These are phyloP conservation scores for Uloborus plumipes DNA, from an alignment of 2,888 invertebrate genomes.

Conservation along the genomic window DNA sequence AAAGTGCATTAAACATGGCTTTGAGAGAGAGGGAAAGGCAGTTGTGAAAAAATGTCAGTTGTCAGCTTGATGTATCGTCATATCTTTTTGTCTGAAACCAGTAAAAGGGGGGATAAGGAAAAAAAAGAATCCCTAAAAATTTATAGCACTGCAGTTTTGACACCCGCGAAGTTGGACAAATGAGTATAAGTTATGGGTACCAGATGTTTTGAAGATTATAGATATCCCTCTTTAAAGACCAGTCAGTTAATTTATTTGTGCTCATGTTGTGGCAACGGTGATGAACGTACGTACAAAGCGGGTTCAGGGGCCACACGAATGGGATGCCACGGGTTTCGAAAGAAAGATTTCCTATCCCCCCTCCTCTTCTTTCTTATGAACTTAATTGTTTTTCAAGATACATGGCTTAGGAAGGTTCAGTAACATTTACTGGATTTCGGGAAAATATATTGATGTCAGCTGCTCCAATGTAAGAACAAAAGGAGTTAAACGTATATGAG, in stretches of 20 bases:
- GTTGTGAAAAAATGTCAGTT: slow-evolving; percentile 6
- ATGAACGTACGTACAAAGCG: slow-evolving; percentile 18
- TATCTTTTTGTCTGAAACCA: background rate
- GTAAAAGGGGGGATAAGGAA: background rate
- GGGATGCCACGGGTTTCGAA: too few relatives aligned
- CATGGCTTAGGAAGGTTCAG: too few relatives aligned
- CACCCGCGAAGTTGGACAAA: slow-evolving; percentile 55
- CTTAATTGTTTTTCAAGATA: too few relatives aligned
- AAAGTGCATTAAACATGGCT: slow-evolving; percentile 9
- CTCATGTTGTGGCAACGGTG: slow-evolving; percentile 31
- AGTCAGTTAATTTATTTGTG: slow-evolving; percentile 52
- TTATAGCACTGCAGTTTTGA: slow-evolving; percentile 53
- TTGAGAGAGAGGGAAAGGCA: background rate
- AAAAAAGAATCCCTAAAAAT: slow-evolving; percentile 18
- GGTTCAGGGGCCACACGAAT: too few relatives aligned
- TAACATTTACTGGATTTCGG: too few relatives aligned
- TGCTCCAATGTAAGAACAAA: too few relatives aligned
- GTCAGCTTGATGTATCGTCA: slow-evolving; percentile 40
- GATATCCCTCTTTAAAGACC: slow-evolving; percentile 26
- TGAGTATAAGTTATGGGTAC: slow-evolving; percentile 58
- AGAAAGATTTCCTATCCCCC: too few relatives aligned
- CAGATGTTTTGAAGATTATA: slow-evolving; percentile 55
- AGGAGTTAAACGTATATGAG: too few relatives aligned
- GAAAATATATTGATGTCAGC: too few relatives aligned
- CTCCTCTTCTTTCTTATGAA: too few relatives aligned